A percentile compares a stretch with the other conserved stretches of the same genome.
phyloP scores from a whole-genome alignment of 2,888 invertebrate genomes.

The Spicauda simplicius region DNA sequence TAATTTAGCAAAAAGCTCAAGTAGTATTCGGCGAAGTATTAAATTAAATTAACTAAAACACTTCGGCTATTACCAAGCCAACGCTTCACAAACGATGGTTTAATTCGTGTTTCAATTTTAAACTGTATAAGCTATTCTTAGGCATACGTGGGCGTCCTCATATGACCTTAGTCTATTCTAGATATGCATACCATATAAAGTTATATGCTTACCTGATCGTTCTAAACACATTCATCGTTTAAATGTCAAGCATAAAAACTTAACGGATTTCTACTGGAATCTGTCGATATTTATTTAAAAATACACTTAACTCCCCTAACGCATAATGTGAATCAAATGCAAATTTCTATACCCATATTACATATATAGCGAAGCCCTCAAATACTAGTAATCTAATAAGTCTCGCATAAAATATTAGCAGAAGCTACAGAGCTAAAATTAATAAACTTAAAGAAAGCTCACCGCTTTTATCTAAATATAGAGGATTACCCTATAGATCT shows the following conservation, averaged over 20 bases:
- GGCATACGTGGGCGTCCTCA: background rate
- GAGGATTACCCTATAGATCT: constrained; percentile 5
- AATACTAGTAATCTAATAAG: no score
- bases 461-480: background rate
- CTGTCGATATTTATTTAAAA: no score
- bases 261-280: no score
- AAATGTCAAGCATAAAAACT: background rate
- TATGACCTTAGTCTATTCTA: background rate
- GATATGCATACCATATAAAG: background rate
- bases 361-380: background rate
- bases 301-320: no score
- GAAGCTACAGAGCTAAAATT: background rate
- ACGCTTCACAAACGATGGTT: background rate
- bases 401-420: no score
- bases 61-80: background rate
- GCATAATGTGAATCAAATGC: no score
- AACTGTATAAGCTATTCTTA: background rate
- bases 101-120: background rate
- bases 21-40: background rate
- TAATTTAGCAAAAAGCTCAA: no score
- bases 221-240: background rate
- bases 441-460: background rate
- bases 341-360: no score
- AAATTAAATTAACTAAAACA: background rate
- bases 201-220: background rate